Evolutionary conservation across 2,888 invertebrate species (phyloP), one percentile per base, ranked within the genome.

Genomic region (Maniola hyperantus): DNA sequence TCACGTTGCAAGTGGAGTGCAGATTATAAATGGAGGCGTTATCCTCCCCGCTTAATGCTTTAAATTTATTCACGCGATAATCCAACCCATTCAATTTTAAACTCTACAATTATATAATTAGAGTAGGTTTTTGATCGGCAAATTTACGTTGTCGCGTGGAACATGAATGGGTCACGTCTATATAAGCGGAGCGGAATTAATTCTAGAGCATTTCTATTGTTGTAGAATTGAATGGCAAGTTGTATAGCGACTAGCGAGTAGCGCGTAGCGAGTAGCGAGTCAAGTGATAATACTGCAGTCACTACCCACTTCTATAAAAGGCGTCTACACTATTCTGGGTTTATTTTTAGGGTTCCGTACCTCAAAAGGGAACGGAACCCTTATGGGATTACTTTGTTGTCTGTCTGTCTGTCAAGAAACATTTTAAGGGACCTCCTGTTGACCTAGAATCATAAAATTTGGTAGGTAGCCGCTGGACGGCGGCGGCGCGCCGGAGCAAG

Each of bases 21-120:
- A 71, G 64, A 68, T 66, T 68, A 68, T 69, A 62, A 69, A 68
- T 69, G 65, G 54, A 65, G 65, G 55, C 51, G 55, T 50, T 66
- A 69, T 69, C 66, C 66, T 46, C 42, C 34, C 33, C 55, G 54
- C 67, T 26, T 83, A 81, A 83, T 81, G 80, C 80, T 81, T 80
- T 82, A 79, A 77, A 83, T 79, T 75, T 81, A 83, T 82, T 83
- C 82, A 79, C 78, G 72, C 73, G 50, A 60, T 15, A 55, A 15
- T 57, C 13, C 13, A 6, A 18, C 11, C 8, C 7, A 39, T 20
- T 50, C 20, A 0, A 54, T 51, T 58, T 59, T 58, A 6, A 68
- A 46, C 36, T 46, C 18, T 65, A 62, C 6, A 0, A 0, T 0
- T 0, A 42, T 15, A 0, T 10, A 0, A 0, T 1, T 59, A 68